Conservation (phyloP, 2,113 vertebrate species). For the Ctenodactylus gundi region DNA sequence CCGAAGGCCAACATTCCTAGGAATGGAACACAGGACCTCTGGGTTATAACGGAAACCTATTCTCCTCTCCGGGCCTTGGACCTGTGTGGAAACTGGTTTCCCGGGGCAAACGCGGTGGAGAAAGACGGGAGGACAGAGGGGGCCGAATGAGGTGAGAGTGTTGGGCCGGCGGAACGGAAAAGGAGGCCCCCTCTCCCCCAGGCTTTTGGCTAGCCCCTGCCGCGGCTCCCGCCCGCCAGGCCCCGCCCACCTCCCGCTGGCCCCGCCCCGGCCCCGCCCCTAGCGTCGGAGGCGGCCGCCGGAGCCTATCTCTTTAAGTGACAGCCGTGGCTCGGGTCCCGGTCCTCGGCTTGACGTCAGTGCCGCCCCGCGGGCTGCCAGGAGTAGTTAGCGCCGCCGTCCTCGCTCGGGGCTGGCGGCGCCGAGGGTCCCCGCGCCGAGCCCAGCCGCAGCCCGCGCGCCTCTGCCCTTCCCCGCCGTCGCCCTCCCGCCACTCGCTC, state of each 20-base stretch:
- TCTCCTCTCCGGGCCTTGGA: neutral
- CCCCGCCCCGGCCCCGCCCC: slow-evolving; percentile 54
- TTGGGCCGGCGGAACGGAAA: too few species aligned
- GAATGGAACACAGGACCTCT: neutral
- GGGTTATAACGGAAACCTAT: neutral
- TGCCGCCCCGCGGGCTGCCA: slow-evolving; percentile 70
- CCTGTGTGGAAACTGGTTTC: neutral
- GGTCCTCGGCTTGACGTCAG: slow-evolving; percentile 80
- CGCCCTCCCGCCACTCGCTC: slow-evolving; percentile 18
- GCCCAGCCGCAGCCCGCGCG: slow-evolving; percentile 37
- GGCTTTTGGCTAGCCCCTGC: too few species aligned
- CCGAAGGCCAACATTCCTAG: neutral
- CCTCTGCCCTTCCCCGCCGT: slow-evolving; percentile 30
- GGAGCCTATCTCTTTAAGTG: slow-evolving; percentile 80
- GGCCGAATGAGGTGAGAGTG: too few species aligned
- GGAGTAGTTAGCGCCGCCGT: slow-evolving; percentile 66
- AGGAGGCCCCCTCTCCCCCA: too few species aligned
- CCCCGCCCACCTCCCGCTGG: too few species aligned
- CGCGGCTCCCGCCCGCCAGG: rapidly evolving
- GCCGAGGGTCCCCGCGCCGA: neutral
- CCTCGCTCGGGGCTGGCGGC: slow-evolving; percentile 42
- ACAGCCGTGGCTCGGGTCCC: slow-evolving; percentile 75
- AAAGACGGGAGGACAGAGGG: too few species aligned
- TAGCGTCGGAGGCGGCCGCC: neutral
- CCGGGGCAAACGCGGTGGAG: rapidly evolving